Evolutionary conservation across 1,140 invertebrate genomes (phyloP), one percentile per base, ranked within the genome.

Genomic region (Chironomus striatipennis): DNA sequence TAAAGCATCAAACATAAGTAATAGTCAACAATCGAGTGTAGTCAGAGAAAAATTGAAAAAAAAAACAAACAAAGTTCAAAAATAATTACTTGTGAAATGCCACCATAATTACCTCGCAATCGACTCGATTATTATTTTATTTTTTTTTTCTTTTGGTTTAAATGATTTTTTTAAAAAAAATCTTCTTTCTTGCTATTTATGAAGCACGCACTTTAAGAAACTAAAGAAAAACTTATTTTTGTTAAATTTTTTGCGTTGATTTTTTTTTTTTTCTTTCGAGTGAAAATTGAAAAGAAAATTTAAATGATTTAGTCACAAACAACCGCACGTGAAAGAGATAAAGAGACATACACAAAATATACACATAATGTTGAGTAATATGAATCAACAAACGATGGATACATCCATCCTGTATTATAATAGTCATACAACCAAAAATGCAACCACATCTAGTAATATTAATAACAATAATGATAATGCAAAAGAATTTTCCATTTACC

Each of bases 401-500:
- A 57, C 47, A 57, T 57, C 47, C 47, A 57, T 57, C 8, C n/a
- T 21, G 65, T 21, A 70, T 21, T 20, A 10, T 70, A 70, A 70
- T 70, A 70, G 65, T 70, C 65, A 70, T 17, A 18, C 20, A 70
- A 70, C 65, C 65, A 18, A 70, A 70, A 70, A 21, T 70, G 4
- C 47, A n/a, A 57, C 12, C n/a, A 57, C 47, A n/a, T n/a, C n/a
- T 21, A 70, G 9, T 20, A 70, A 70, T 70, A 67, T 2, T 18
- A 17, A 67, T 20, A 67, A 18, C 4, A 70, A 18, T 21, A 18
- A 12, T 70, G 20, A 20, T 4, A 21, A 70, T 9, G 0, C 65
- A 18, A 70, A 70, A 6, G 65, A 70, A 21, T 70, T 70, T 21
- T 70, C 65, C 17, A 70, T 70, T 70, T 70, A 70, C 10, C 65